Percentiles rank a stretch among this genome's conserved stretches.
These are phyloP conservation scores for Drosophila dives DNA, from an alignment of 2,888 invertebrate genomes.

Conservation along the genomic window DNA sequence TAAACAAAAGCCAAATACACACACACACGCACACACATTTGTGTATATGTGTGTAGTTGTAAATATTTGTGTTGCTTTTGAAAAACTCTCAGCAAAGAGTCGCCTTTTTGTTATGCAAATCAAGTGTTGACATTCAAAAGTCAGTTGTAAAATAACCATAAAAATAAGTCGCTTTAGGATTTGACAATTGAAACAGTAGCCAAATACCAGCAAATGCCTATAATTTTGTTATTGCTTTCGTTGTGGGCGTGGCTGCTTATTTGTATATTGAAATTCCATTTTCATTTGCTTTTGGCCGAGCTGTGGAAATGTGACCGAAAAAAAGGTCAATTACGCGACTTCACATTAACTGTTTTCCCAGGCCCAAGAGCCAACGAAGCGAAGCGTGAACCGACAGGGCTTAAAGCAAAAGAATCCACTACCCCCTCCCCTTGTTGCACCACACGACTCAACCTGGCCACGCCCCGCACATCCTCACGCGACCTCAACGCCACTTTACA, in stretches of 20 bases:
- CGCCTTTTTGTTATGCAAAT: slow-evolving; percentile 73
- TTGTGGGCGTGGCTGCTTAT: slow-evolving; percentile 55
- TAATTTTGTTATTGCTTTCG: background rate
- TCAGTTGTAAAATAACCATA: slow-evolving; percentile 32
- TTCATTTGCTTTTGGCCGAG: slow-evolving; percentile 28
- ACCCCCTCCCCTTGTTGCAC: too few relatives aligned
- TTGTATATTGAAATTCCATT: slow-evolving; percentile 50
- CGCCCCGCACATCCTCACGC: slow-evolving; percentile 60
- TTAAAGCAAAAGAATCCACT: background rate
- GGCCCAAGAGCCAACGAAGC: slow-evolving; percentile 50
- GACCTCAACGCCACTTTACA: slow-evolving; percentile 65
- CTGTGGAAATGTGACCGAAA: slow-evolving; percentile 54
- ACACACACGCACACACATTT: background rate
- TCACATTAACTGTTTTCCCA: slow-evolving; percentile 60
- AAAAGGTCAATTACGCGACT: slow-evolving; percentile 78
- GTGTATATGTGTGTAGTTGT: slow-evolving; percentile 3
- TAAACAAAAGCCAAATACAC: slow-evolving; percentile 48
- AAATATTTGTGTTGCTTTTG: slow-evolving; percentile 6
- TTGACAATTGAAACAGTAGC: slow-evolving; percentile 43
- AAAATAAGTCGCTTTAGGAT: slow-evolving; percentile 43
- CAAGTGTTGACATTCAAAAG: slow-evolving; percentile 52
- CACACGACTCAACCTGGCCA: slow-evolving; percentile 10
- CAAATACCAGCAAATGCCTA: background rate
- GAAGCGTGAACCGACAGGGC: slow-evolving; percentile 23
- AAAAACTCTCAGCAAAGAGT: slow-evolving; percentile 15